These are phyloP conservation scores for Martes martes DNA, from an alignment of 2,113 vertebrate genomes.

Conservation along the genomic window DNA sequence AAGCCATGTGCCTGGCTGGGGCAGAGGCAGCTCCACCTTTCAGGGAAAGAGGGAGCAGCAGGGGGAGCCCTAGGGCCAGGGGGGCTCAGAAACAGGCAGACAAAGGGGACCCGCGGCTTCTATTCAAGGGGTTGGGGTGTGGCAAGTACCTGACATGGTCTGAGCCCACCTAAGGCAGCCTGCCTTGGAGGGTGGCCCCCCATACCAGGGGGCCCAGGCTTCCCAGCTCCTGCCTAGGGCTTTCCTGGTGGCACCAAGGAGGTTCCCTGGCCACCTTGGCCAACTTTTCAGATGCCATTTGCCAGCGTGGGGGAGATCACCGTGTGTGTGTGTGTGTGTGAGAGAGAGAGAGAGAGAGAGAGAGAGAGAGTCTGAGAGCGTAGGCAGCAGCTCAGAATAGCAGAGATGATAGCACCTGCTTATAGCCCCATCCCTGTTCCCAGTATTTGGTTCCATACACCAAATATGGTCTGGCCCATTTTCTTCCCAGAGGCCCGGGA, in stretches of 20 bases:
- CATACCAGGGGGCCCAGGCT: not conserved
- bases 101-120: not conserved
- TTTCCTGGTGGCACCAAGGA: not conserved
- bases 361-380: too few relatives aligned
- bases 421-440: rapidly evolving
- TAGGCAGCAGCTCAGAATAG: not conserved
- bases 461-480: not conserved
- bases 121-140: not conserved
- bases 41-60: not conserved
- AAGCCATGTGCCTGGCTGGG: not conserved
- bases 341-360: too few relatives aligned
- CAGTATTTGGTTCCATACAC: not conserved
- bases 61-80: not conserved
- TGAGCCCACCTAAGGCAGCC: not conserved
- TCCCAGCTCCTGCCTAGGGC: not conserved
- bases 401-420: not conserved
- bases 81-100: not conserved
- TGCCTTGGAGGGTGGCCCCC: not conserved
- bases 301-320: not conserved
- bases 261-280: not conserved
- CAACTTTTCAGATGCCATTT: not conserved
- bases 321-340: not conserved
- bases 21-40: not conserved
- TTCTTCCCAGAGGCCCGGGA: not conserved
- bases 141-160: not conserved